Evolutionary conservation across 2,888 invertebrate species (phyloP).

Genomic region (Dendrolimus pini): DNA sequence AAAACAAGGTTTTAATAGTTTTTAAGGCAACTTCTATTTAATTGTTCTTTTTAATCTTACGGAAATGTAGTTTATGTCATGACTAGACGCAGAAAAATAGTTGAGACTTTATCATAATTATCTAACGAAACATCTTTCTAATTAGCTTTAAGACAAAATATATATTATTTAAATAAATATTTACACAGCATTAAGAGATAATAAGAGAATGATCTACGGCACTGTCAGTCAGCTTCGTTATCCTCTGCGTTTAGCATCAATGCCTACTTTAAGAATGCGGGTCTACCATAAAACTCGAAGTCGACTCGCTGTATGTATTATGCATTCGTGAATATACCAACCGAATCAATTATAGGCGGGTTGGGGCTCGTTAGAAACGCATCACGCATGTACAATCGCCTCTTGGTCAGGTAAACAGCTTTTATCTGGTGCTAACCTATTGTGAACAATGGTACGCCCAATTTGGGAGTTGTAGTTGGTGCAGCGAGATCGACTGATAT

Average conservation of each 20-base stretch:
- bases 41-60: no score
- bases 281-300: constrained; percentile 16
- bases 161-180: neutral
- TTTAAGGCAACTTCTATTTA: no score
- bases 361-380: constrained; percentile 72
- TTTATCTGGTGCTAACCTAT: constrained; percentile 68
- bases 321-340: constrained; percentile 74
- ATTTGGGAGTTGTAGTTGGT: constrained; percentile 51
- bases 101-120: no score
- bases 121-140: no score
- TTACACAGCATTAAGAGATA: constrained; percentile 6
- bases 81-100: no score
- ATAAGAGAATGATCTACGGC: constrained; percentile 17
- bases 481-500: constrained; percentile 36
- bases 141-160: no score
- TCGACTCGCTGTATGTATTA: constrained; percentile 62
- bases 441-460: constrained; percentile 65
- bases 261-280: constrained; percentile 1
- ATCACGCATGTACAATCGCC: constrained; percentile 74
- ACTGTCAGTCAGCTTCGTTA: constrained; percentile 36
- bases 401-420: constrained; percentile 57
- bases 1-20: no score
- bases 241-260: constrained; percentile 19
- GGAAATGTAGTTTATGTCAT: no score
- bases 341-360: constrained; percentile 69